These are phyloP conservation scores for Andrena camellia DNA, from an alignment of 2,888 invertebrate species.

Conservation along the genomic window DNA sequence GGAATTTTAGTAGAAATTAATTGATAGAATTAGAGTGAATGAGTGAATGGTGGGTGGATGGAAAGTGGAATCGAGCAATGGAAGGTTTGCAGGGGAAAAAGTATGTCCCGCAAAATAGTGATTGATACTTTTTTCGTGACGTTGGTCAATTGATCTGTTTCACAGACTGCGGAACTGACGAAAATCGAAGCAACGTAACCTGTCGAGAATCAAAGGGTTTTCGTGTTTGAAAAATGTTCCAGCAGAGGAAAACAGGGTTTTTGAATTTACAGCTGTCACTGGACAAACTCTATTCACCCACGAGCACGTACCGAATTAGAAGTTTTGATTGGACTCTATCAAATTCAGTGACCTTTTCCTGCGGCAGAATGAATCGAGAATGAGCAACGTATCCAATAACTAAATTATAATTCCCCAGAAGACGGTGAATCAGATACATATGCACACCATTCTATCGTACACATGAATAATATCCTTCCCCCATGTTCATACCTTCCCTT, in stretches of 20 bases:
- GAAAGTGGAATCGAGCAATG: background rate
- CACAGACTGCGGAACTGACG: background rate
- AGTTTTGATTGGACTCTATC: background rate
- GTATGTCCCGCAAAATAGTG: slow-evolving; percentile 3
- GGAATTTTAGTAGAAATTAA: too few species aligned
- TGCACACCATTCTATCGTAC: background rate
- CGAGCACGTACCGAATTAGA: background rate
- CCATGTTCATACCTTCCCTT: background rate
- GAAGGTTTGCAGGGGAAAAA: slow-evolving; percentile 4
- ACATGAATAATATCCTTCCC: background rate
- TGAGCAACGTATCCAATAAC: too few species aligned
- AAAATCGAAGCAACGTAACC: slow-evolving; percentile 1
- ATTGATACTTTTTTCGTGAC: background rate
- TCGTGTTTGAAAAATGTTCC: slow-evolving; percentile 15
- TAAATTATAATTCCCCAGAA: too few species aligned
- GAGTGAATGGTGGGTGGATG: background rate
- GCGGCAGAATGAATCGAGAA: too few species aligned
- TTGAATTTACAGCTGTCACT: background rate
- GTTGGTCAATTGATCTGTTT: slow-evolving; percentile 2
- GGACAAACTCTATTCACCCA: background rate
- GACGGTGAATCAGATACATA: background rate
- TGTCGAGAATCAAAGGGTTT: slow-evolving; percentile 6
- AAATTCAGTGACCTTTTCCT: too few species aligned
- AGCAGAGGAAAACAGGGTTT: background rate
- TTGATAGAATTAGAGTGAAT: background rate